Evolutionary conservation across 92 coral and sea anemone genomes (phyloP).

Genomic region (Diadumene lineata): DNA sequence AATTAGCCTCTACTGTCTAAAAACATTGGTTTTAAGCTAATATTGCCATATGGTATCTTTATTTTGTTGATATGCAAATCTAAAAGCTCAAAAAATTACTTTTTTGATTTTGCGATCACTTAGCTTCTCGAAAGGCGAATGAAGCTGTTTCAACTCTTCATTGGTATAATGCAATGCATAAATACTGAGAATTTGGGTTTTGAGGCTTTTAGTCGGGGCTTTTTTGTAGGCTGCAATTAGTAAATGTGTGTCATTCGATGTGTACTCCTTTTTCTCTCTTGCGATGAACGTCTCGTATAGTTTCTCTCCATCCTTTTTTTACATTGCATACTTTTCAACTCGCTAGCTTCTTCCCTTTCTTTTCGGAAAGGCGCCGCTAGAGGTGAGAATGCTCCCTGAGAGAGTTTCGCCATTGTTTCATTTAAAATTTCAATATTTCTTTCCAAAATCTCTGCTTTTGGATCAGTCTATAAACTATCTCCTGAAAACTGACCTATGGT

Average conservation of each 20-base stretch:
- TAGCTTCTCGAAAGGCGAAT: conserved; percentile 37
- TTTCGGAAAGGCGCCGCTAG: conserved; percentile 12
- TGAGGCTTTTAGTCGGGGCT: conserved; percentile 40
- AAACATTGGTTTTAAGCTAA: no score
- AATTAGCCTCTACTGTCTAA: no score
- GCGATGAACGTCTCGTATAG: conserved; percentile 34
- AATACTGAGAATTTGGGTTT: conserved; percentile 42
- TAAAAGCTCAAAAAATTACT: no score
- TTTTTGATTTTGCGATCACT: conserved; percentile 34
- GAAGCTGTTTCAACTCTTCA: conserved; percentile 18
- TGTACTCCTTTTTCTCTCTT: conserved; percentile 8
- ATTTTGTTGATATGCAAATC: no score
- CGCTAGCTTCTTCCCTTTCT: conserved; percentile 34
- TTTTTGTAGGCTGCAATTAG: conserved; percentile 42
- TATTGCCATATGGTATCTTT: no score
- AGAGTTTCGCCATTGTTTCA: conserved; percentile 29
- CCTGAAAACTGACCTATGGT: conserved; percentile 37
- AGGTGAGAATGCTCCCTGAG: conserved; percentile 7
- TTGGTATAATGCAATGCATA: conserved; percentile 28
- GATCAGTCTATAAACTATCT: conserved; percentile 24
- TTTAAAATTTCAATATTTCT: conserved; percentile 12
- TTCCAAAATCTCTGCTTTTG: conserved; percentile 10
- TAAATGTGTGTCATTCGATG: conserved; percentile 6
- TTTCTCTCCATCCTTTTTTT: conserved; percentile 45
- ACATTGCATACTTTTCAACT: conserved; percentile 44